Base-by-base conservation (phyloP, 2,888 invertebrate genomes). In the Scaptomyza caliginosa region DNA sequence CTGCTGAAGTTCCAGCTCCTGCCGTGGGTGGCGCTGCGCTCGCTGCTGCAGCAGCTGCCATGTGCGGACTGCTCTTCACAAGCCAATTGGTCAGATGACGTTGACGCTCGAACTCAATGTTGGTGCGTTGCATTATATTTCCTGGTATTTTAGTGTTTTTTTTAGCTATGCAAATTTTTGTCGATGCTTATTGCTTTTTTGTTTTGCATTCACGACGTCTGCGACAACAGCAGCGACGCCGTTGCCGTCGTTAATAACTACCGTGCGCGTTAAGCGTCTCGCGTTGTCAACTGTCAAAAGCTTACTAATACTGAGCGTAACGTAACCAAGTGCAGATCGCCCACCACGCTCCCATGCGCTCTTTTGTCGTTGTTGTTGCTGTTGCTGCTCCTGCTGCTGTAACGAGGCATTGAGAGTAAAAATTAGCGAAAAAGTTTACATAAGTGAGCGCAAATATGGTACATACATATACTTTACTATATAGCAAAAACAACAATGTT, bases 71-170 rank as follows among this genome's bases (percentile, higher is more conserved):
- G 74, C 91, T 91, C 77, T 91, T 91, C 59, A 91, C 90, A 69
- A 91, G 89, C 91, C 91, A 91, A 89, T 91, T 91, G 74, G 91
- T 91, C 84, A 91, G 83, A 88, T 91, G 91, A 81, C 91, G 89
- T 85, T 91, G 91, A 83, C 91, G 89, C 84, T 91, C 91, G 69
- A 91, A 91, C 75, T 91, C 91, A 77, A 91, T 91, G 83, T 90
- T 91, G 71, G 89, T 90, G 77, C 91, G 90, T 87, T 91, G 91
- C 90, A 91, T 91, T 90, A 91, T 90, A 70, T 83, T 89, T 90
- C 55, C 89, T 83, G 64, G n/a, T n/a, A n/a, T n/a, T n/a, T 36
- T 21, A 19, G 26, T n/a, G 30, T 45, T 11, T 21, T 23, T 17
- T 43, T 16, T 6, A 42, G 40, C 40, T 51, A 51, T 42, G 42